Conservation (phyloP, 2,888 invertebrate species). For the Drosophila parthenogenetica region DNA sequence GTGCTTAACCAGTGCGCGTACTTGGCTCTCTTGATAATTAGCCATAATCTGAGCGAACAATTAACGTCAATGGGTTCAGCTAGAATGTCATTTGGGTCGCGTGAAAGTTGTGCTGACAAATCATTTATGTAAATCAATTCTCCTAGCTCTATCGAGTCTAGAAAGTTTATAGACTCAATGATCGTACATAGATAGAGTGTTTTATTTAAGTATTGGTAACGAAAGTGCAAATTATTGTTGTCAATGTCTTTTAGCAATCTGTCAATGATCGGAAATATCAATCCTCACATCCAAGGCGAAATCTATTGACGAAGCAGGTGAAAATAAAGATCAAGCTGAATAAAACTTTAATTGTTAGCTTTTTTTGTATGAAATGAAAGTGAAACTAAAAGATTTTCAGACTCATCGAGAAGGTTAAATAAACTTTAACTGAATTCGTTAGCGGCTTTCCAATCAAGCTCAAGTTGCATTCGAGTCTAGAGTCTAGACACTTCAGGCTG, state of each 20-base stretch:
- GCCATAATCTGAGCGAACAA: conserved; percentile 39
- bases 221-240: conserved; percentile 47
- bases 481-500: conserved; percentile 12
- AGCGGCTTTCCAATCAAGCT: conserved; percentile 40
- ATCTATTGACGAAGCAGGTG: conserved; percentile 16
- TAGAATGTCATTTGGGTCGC: conserved; percentile 59
- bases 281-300: conserved; percentile 29
- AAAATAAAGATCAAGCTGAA: conserved; percentile 28
- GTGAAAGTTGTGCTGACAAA: conserved; percentile 61
- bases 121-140: conserved; percentile 71
- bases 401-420: conserved; percentile 31
- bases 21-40: conserved; percentile 43
- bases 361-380: conserved; percentile 43
- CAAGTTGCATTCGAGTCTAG: conserved; percentile 18
- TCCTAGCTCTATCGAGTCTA: conserved; percentile 25
- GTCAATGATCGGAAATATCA: conserved; percentile 47
- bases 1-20: conserved; percentile 18
- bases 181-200: conserved; percentile 17
- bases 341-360: conserved; percentile 39
- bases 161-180: conserved; percentile 41
- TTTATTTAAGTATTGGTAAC: conserved; percentile 20
- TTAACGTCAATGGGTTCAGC: conserved; percentile 41
- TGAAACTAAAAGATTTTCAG: conserved; percentile 39
- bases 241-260: conserved; percentile 32
- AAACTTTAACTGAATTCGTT: conserved; percentile 26